Percentiles rank a stretch among this genome's conserved stretches.
phyloP scores from a whole-genome alignment of 2,113 vertebrate genomes.

The Scomber colias region DNA sequence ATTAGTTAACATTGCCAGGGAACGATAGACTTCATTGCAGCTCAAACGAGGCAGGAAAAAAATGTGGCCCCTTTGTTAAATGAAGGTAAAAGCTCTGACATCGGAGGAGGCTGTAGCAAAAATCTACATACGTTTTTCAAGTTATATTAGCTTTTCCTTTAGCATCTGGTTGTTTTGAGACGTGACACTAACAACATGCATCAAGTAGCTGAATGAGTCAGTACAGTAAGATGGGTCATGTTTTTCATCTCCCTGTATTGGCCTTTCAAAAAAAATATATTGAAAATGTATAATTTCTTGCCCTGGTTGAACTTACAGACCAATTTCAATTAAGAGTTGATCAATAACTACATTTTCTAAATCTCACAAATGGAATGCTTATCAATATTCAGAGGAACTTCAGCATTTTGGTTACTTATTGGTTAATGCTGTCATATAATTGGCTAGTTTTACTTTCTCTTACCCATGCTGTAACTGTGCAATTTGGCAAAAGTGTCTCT shows the following conservation, averaged over 20 bases:
- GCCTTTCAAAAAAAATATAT: background rate
- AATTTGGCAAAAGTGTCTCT: slow-evolving; percentile 20
- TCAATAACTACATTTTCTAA: background rate
- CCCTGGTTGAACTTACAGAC: background rate
- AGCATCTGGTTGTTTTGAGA: background rate
- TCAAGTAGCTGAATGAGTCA: slow-evolving; percentile 1
- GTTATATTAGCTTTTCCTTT: background rate
- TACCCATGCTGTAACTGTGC: slow-evolving; percentile 8
- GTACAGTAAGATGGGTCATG: background rate
- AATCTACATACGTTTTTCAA: background rate
- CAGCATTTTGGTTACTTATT: slow-evolving; percentile 25
- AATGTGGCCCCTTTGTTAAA: background rate
- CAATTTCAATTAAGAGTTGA: background rate
- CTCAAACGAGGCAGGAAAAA: slow-evolving; percentile 2
- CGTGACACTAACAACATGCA: slow-evolving; percentile 5
- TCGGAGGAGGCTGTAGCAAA: background rate
- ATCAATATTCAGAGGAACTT: slow-evolving; percentile 57
- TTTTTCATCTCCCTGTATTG: background rate
- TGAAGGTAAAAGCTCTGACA: slow-evolving; percentile 22
- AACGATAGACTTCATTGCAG: background rate
- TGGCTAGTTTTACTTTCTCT: slow-evolving; percentile 4
- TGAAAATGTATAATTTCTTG: background rate
- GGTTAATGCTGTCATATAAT: slow-evolving; percentile 20
- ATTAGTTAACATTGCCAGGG: background rate
- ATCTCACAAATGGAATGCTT: slow-evolving; percentile 57